These are phyloP conservation scores for Ophraella communa DNA, from an alignment of 2,888 invertebrate species.

Conservation along the genomic window DNA sequence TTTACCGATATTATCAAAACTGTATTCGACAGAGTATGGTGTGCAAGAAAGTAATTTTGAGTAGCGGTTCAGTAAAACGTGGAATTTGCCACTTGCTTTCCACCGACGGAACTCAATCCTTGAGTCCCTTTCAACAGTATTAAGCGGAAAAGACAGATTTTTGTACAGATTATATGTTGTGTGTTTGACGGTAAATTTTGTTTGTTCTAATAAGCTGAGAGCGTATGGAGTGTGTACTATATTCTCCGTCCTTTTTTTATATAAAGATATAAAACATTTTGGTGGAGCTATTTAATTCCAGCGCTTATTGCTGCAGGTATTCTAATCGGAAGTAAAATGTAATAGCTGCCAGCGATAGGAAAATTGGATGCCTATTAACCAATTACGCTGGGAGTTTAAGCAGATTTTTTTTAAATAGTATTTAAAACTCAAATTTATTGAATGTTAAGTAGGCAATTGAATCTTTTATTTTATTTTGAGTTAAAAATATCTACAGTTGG, in stretches of 20 bases:
- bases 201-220: constrained; percentile 42
- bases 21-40: constrained; percentile 48
- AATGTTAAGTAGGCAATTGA: too few relatives aligned
- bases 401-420: too few relatives aligned
- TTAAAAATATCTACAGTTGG: too few relatives aligned
- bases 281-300: constrained; percentile 10
- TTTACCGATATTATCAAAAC: constrained; percentile 45
- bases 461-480: too few relatives aligned
- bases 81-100: constrained; percentile 46
- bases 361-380: constrained; percentile 6
- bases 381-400: not conserved
- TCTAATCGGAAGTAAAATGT: constrained; percentile 15
- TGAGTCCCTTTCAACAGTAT: constrained; percentile 52
- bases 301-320: not conserved
- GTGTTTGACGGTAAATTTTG: constrained; percentile 42
- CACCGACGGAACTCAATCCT: constrained; percentile 46
- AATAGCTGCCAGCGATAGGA: constrained; percentile 5
- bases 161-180: constrained; percentile 50
- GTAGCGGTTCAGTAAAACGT: constrained; percentile 46
- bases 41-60: constrained; percentile 53
- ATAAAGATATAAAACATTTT: constrained; percentile 15
- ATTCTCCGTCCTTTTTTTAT: constrained; percentile 21
- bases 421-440: too few relatives aligned
- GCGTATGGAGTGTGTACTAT: constrained; percentile 20
- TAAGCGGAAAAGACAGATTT: constrained; percentile 54